Evolutionary conservation across 2,888 invertebrate genomes (phyloP), one percentile per base, ranked within the genome.

Genomic region (Synanthedon myopaeformis): DNA sequence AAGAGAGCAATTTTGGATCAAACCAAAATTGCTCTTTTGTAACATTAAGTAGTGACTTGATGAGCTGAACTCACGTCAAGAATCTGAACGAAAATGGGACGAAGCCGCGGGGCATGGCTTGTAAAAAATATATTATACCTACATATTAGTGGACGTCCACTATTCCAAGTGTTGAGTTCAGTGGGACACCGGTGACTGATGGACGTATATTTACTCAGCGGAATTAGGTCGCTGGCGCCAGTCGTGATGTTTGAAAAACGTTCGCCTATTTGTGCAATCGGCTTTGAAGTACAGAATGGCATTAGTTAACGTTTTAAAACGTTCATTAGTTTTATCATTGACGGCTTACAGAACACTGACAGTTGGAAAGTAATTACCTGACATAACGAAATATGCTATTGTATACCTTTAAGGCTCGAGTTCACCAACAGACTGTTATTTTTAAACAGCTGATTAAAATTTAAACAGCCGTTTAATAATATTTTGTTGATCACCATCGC

Each of bases 281-380:
- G 12, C 45, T 45, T 45, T 45, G 45, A 45, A 45, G 45, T 13
- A 14, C n/a, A 13, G 14, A 45, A 45, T 13, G 45, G 45, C 45
- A 45, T 13, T 13, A 65, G 92, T 91, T 82, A 96, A 96, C 94
- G 84, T 91, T 90, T 59, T 92, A 92, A 1, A 98, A 97, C 41
- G 95, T 93, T 78, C 96, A 98, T 58, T 98, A 91, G 81, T 98
- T 98, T 70, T 98, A 89, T 76, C 95, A 95, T 54, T 98, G 87
- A 69, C 98, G 98, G 75, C 98, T 97, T 82, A 94, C 94, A 52
- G 91, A 93, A 35, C 35, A 35, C 8, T 35, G 35, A 35, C 35
- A 10, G 2, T 35, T 35, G 35, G 35, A 35, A 35, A 35, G 35
- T 35, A 10, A 35, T 35, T 35, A 23, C 23, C 23, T 23, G 5